Percentiles rank a stretch among this genome's conserved stretches.
Conservation (phyloP, 2,797 vertebrate genomes). For the Syngnathus rostellatus region DNA sequence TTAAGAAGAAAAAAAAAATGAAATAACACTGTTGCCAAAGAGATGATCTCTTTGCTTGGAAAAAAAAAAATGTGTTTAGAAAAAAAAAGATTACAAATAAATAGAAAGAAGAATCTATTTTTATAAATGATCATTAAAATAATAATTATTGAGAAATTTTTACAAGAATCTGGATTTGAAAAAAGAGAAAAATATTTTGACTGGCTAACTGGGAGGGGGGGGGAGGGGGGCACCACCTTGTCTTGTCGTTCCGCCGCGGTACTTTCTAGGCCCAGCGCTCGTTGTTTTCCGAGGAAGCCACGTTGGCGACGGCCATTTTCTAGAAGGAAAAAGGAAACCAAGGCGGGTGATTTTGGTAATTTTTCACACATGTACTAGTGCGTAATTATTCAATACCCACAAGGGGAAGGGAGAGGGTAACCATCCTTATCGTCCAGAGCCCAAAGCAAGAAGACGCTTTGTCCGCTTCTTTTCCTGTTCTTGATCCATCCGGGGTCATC, state of each 20-base stretch:
- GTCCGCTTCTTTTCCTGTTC: slow-evolving; percentile 88
- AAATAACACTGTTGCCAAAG: slow-evolving; percentile 98
- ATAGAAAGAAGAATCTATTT: slow-evolving; percentile 99
- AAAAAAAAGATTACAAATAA: slow-evolving; percentile 85
- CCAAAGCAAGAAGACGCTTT: slow-evolving; percentile 99
- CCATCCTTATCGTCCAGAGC: slow-evolving; percentile 98
- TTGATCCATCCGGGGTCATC: slow-evolving; percentile 87
- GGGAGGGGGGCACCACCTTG: slow-evolving; percentile 91
- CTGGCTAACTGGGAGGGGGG: slow-evolving; percentile 97
- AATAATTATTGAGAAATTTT: slow-evolving; percentile 98
- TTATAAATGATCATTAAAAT: slow-evolving; percentile 97
- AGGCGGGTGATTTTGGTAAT: slow-evolving; percentile 99
- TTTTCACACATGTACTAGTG: slow-evolving; percentile 92
- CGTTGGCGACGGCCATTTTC: slow-evolving; percentile 93
- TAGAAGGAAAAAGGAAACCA: slow-evolving; percentile 85
- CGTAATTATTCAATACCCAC: slow-evolving; percentile 95
- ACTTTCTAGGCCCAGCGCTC: slow-evolving; percentile 97
- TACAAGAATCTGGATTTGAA: slow-evolving; percentile 99
- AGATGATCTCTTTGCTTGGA: slow-evolving; percentile 99
- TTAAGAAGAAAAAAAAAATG: slow-evolving; percentile 77
- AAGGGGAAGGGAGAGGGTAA: slow-evolving; percentile 89
- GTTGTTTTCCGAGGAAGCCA: slow-evolving; percentile 91
- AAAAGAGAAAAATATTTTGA: slow-evolving; percentile 99
- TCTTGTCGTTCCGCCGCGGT: slow-evolving; percentile 99
- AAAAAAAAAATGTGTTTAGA: slow-evolving; percentile 91